Percentiles rank a stretch among this genome's conserved stretches.
phyloP scores from a whole-genome alignment of 1,140 invertebrate genomes.

The fruit fly (Drosophila melanogaster) region Release_6_plus_ISO1_MT NC_004354.4:3971001-3971500 shows the following conservation, averaged over 20 bases:
- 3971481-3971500: slow-evolving; percentile 32
- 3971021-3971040: slow-evolving; percentile 91
- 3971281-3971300: background rate
- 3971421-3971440: slow-evolving; percentile 46
- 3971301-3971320: slow-evolving; percentile 46
- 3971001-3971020: slow-evolving; percentile 87
- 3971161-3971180: slow-evolving; percentile 85
- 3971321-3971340: slow-evolving; percentile 16
- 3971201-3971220: slow-evolving; percentile 79
- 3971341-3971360: slow-evolving; percentile 53
- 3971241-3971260: slow-evolving; percentile 33
- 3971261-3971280: slow-evolving; percentile 2
- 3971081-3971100: slow-evolving; percentile 86
- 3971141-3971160: slow-evolving; percentile 84
- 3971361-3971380: slow-evolving; percentile 46
- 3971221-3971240: slow-evolving; percentile 71
- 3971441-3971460: slow-evolving; percentile 34
- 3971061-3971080: slow-evolving; percentile 87
- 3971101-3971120: slow-evolving; percentile 87
- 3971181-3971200: slow-evolving; percentile 85
- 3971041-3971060: slow-evolving; percentile 87
- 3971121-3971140: slow-evolving; percentile 86
- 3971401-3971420: slow-evolving; percentile 13
- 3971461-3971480: slow-evolving; percentile 40
- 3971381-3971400: slow-evolving; percentile 62